phyloP scores from a whole-genome alignment of 2,888 invertebrate species.

The Pollenia angustigena region DNA sequence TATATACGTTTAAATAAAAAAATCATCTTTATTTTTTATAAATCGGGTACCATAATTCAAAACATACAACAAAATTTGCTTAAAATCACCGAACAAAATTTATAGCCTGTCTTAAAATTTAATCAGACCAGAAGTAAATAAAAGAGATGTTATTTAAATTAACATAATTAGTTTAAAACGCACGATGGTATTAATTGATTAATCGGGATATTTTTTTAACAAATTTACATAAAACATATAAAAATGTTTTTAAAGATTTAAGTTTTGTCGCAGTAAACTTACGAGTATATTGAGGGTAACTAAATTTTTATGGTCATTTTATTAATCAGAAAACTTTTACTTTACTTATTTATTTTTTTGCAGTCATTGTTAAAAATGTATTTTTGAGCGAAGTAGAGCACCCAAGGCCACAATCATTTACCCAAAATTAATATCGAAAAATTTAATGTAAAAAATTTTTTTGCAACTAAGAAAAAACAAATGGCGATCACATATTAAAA shows the following conservation, averaged over 20 bases:
- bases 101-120: background rate
- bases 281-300: background rate
- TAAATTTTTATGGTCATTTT: slow-evolving; percentile 6
- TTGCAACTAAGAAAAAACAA: slow-evolving; percentile 34
- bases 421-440: slow-evolving; percentile 11
- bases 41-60: too few relatives aligned
- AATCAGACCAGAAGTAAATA: background rate
- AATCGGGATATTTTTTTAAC: slow-evolving; percentile 3
- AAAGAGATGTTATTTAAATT: slow-evolving; percentile 35
- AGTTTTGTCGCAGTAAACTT: too few relatives aligned
- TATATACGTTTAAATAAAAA: too few relatives aligned
- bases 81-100: too few relatives aligned
- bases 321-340: slow-evolving; percentile 39
- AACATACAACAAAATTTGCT: too few relatives aligned
- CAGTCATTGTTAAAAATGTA: slow-evolving; percentile 37
- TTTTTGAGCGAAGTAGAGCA: slow-evolving; percentile 33
- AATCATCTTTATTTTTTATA: too few relatives aligned
- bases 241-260: too few relatives aligned
- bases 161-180: slow-evolving; percentile 19
- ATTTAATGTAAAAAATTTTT: background rate
- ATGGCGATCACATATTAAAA: background rate
- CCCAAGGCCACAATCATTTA: slow-evolving; percentile 37
- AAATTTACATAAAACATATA: background rate
- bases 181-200: slow-evolving; percentile 20
- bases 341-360: slow-evolving; percentile 44